Evolutionary conservation across 2,888 invertebrate species (phyloP).

Genomic region (Fissipunctia ypsillon): DNA sequence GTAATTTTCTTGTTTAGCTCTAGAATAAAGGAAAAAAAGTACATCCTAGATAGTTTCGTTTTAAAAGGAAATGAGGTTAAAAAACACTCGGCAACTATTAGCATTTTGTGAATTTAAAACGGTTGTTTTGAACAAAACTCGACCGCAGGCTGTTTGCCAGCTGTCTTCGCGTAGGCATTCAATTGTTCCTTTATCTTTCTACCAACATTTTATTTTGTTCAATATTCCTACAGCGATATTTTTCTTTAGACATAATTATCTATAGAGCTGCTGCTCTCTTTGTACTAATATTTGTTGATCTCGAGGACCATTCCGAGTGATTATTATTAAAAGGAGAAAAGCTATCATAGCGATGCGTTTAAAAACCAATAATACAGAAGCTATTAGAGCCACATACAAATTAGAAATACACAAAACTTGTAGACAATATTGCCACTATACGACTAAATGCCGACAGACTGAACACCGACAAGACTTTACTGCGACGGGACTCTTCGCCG

Average conservation of each 20-base stretch:
- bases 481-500: too few relatives aligned
- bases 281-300: too few relatives aligned
- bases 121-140: constrained; percentile 12
- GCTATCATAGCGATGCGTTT: background rate
- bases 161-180: background rate
- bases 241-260: too few relatives aligned
- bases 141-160: background rate
- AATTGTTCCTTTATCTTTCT: background rate
- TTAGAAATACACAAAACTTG: background rate
- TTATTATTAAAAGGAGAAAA: background rate
- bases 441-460: too few relatives aligned
- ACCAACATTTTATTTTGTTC: background rate
- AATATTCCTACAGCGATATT: background rate
- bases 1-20: background rate
- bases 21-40: background rate
- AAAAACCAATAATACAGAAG: background rate
- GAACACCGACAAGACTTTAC: too few relatives aligned
- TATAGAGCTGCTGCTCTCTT: background rate
- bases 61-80: constrained; percentile 25
- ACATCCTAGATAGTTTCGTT: background rate
- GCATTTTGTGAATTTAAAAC: constrained; percentile 41
- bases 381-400: too few relatives aligned
- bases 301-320: background rate
- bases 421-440: too few relatives aligned
- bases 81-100: constrained; percentile 32